Evolutionary conservation across 2,888 invertebrate species (phyloP).

Genomic region (Cepaea hortensis): DNA sequence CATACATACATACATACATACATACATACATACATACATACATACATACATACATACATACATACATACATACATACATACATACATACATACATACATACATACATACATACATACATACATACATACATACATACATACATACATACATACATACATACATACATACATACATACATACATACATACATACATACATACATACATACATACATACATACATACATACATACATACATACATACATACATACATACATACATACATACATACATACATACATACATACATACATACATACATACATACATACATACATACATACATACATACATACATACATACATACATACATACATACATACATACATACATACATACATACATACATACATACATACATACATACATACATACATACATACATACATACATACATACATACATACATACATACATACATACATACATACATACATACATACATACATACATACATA

Average conservation of each 20-base stretch:
- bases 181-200: neutral
- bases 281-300: constrained; percentile 30
- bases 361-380: neutral
- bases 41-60: too few species aligned
- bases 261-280: constrained; percentile 26
- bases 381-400: constrained; percentile 25
- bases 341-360: neutral
- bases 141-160: neutral
- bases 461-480: constrained; percentile 9
- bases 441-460: constrained; percentile 17
- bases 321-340: constrained; percentile 12
- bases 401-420: neutral
- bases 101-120: neutral
- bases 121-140: neutral
- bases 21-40: too few species aligned
- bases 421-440: constrained; percentile 28
- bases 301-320: constrained; percentile 17
- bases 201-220: neutral
- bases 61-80: too few species aligned
- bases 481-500: constrained; percentile 14
- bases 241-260: constrained; percentile 5
- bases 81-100: too few species aligned
- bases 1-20: too few species aligned
- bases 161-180: neutral
- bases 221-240: constrained; percentile 9